These are phyloP conservation scores for Ascidia mentula DNA, from an alignment of 23 tunicate genomes.

Conservation along the genomic window DNA sequence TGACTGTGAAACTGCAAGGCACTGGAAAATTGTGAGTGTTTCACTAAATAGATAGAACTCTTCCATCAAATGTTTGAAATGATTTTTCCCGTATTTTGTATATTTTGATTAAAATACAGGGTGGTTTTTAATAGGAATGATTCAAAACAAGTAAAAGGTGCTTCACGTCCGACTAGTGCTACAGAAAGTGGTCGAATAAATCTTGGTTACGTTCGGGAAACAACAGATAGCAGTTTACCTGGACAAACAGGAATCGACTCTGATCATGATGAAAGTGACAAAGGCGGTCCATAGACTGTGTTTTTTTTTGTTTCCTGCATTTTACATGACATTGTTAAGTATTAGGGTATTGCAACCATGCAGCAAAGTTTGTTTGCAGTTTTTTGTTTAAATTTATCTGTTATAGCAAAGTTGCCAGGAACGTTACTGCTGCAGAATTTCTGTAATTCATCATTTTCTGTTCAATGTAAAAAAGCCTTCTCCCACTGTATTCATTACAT, in stretches of 20 bases:
- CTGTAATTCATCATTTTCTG: too few species aligned
- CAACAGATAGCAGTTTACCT: constrained; percentile 5
- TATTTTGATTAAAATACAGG: neutral
- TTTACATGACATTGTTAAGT: neutral
- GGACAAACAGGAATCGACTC: constrained; percentile 10
- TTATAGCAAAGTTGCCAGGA: too few species aligned
- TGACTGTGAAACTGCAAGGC: constrained; percentile 19
- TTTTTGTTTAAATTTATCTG: too few species aligned
- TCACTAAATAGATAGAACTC: neutral
- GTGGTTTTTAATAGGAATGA: neutral
- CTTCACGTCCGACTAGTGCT: neutral
- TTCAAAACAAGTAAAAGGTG: neutral
- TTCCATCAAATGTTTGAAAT: neutral
- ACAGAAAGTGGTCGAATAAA: neutral
- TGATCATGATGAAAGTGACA: neutral
- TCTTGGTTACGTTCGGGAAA: neutral
- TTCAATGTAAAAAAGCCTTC: too few species aligned
- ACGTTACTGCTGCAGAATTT: too few species aligned
- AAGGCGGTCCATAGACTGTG: neutral
- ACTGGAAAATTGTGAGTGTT: neutral
- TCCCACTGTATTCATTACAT: too few species aligned
- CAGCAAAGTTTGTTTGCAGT: too few species aligned
- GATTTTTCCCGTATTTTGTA: neutral
- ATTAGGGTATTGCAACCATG: too few species aligned
- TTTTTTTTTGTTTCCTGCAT: neutral